These are phyloP conservation scores for Anthophora plumipes DNA, from an alignment of 2,888 invertebrate genomes.

Conservation along the genomic window DNA sequence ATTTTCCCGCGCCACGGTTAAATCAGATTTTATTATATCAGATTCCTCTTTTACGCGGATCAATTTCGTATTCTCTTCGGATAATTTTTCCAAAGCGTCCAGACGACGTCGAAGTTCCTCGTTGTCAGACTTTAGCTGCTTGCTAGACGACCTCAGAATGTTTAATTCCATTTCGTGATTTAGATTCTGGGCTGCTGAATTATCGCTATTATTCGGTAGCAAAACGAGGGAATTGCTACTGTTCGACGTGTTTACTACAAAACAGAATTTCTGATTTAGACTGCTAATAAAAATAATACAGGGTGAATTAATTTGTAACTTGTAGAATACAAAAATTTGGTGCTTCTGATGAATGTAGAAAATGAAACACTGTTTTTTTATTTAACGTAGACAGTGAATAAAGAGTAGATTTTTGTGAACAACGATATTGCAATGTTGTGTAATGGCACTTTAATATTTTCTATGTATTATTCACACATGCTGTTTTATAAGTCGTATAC, in stretches of 20 bases:
- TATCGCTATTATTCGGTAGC: constrained; percentile 68
- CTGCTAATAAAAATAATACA: neutral
- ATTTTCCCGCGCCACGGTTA: constrained; percentile 91
- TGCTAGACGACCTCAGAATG: constrained; percentile 85
- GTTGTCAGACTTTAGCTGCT: constrained; percentile 87
- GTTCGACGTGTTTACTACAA: constrained; percentile 73
- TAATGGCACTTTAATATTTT: constrained; percentile 9
- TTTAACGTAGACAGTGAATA: neutral
- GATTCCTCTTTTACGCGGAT: constrained; percentile 87
- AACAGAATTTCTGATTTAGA: constrained; percentile 45
- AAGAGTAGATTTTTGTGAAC: constrained; percentile 21
- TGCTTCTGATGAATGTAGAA: constrained; percentile 14
- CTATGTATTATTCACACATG: constrained; percentile 38
- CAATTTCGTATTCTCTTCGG: constrained; percentile 86
- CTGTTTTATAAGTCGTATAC: constrained; percentile 30
- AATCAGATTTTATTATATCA: constrained; percentile 87
- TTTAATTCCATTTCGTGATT: constrained; percentile 85
- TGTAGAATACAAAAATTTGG: constrained; percentile 5
- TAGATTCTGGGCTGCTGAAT: constrained; percentile 68
- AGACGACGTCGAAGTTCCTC: constrained; percentile 88
- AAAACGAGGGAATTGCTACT: constrained; percentile 63
- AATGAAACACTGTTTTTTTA: neutral
- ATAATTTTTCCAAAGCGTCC: constrained; percentile 86
- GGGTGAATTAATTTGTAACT: neutral
- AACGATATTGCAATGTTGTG: constrained; percentile 12